These are phyloP conservation scores for Unio pictorum DNA, from an alignment of 2,888 invertebrate species.

Conservation along the genomic window DNA sequence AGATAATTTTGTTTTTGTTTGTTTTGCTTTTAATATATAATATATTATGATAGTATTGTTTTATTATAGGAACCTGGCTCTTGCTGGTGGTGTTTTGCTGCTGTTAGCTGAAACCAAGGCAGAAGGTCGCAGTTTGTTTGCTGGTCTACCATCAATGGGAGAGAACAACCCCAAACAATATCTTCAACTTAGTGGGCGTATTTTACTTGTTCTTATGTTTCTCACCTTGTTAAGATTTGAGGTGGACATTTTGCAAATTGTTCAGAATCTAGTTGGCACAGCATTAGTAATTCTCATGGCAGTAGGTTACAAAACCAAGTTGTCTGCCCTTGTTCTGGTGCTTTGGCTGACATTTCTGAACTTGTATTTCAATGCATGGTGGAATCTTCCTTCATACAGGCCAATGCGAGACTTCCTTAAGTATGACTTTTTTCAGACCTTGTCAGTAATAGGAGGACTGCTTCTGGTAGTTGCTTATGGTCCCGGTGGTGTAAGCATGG, in stretches of 20 bases:
- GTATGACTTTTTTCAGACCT: conserved; percentile 98
- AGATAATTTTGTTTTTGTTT: background rate
- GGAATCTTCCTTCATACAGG: conserved; percentile 94
- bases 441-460: conserved; percentile 98
- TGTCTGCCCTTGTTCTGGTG: conserved; percentile 95
- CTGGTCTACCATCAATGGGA: conserved; percentile 81
- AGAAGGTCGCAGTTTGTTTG: conserved; percentile 94
- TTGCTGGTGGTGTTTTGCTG: conserved; percentile 96
- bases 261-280: conserved; percentile 94
- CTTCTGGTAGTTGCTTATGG: conserved; percentile 98
- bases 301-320: conserved; percentile 98
- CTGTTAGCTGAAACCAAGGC: conserved; percentile 96
- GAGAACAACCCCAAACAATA: conserved; percentile 94
- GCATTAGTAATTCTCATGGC: conserved; percentile 95
- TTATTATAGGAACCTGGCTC: conserved; percentile 85
- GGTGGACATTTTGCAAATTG: conserved; percentile 85
- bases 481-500: conserved; percentile 95
- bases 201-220: conserved; percentile 98
- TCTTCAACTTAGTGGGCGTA: conserved; percentile 94
- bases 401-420: conserved; percentile 99
- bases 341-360: conserved; percentile 90
- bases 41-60: conserved; percentile 8
- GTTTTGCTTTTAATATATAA: background rate
- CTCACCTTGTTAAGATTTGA: conserved; percentile 96
- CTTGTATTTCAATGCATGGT: conserved; percentile 98